Conservation (phyloP, 2,797 vertebrate genomes). For the Sarcoramphus papa region DNA sequence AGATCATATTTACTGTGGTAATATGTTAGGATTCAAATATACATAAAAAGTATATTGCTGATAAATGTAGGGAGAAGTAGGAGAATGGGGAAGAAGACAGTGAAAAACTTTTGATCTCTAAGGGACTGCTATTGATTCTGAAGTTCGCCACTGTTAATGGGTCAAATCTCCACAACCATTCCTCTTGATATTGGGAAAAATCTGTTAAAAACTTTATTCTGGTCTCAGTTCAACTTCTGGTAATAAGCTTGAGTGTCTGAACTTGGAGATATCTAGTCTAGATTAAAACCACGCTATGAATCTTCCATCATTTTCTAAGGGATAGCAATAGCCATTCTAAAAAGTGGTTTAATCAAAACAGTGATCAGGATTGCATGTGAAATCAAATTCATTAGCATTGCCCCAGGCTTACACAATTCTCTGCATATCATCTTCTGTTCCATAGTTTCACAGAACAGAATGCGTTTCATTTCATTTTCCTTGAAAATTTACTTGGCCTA, state of each 20-base stretch:
- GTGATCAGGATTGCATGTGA: not conserved
- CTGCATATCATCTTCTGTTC: not conserved
- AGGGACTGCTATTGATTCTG: not conserved
- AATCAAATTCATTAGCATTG: constrained; percentile 15
- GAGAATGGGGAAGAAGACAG: not conserved
- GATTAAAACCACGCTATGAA: not conserved
- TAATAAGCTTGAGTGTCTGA: not conserved
- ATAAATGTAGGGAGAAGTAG: not conserved
- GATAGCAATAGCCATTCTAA: not conserved
- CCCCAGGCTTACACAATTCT: not conserved
- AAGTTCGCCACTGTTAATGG: not conserved
- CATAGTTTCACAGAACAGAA: not conserved
- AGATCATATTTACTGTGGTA: not conserved
- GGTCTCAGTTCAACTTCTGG: not conserved
- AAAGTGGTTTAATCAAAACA: not conserved
- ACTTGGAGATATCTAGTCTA: not conserved
- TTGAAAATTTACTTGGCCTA: not conserved
- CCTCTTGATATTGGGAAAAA: not conserved
- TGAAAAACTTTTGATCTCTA: not conserved
- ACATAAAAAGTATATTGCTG: not conserved
- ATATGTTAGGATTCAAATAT: not conserved
- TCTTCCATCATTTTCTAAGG: not conserved
- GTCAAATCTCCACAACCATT: not conserved
- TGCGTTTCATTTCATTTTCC: not conserved
- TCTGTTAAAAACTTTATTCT: not conserved